Base-by-base conservation (phyloP, 2,113 vertebrate genomes). In the Ameiurus melas region DNA sequence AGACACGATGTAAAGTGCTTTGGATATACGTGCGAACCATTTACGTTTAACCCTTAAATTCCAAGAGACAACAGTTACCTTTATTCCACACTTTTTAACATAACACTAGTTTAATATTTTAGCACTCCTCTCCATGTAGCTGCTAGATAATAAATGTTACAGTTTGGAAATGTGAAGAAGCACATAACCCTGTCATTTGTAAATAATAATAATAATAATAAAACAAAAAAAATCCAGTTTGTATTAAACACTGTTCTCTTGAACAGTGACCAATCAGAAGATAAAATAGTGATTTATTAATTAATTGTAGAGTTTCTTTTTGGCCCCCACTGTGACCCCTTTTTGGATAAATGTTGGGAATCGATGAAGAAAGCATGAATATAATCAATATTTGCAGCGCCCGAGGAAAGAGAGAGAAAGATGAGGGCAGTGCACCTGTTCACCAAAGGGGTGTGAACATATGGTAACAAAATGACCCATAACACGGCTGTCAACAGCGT, bases 361-460 rank as follows among this genome's bases (percentile, higher is more conserved):
- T 55, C 55, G 7, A 85, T 68, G 51, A 84, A 70, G 70, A 51
- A 78, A 84, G 57, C 43, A 47, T 84, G 71, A 43, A 79, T 39
- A 66, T 53, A 16, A 33, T 57, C 77, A 43, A 27, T 83, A 62
- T 43, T 62, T 39, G 6, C 12, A 39, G 57, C 57, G 27, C 22
- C 27, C 4, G 80, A 43, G 33, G 58, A 83, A 83, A 83, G 33
- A 83, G 12, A 75, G 43, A 47, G 47, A 51, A n/a, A 51, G 57
- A 90, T 85, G 62, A 89, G 85, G 82, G 80, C 36, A 19, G 20
- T 62, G 75, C 89, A 90, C 84, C 87, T 88, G 89, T 84, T 83
- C 53, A 83, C 66, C 51, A 27, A 73, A 64, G 25, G 39, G 27
- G 27, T 64, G 57, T 80, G 62, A 33, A 55, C n/a, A 3, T 20